phyloP scores from a whole-genome alignment of 2,113 vertebrate genomes.

The Epinephelus fuscoguttatus region DNA sequence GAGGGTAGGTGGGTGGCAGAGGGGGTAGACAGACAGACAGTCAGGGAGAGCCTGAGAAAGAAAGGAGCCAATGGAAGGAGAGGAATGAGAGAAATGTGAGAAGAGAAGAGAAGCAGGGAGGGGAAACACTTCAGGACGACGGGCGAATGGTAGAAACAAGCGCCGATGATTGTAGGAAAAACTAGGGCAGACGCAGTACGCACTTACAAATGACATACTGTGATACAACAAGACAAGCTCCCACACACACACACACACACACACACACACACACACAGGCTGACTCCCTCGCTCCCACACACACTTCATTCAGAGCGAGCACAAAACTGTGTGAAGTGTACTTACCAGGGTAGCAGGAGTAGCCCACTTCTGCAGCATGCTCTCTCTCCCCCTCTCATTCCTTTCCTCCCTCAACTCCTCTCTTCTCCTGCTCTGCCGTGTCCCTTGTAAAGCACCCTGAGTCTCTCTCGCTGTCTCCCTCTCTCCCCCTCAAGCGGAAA shows the following conservation, averaged over 20 bases:
- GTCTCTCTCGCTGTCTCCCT: slow-evolving; percentile 46
- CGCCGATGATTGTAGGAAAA: slow-evolving; percentile 54
- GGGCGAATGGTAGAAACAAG: slow-evolving; percentile 44
- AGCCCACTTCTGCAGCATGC: slow-evolving; percentile 73
- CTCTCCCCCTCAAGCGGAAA: slow-evolving; percentile 59
- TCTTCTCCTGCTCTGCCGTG: slow-evolving; percentile 44
- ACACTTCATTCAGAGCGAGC: slow-evolving; percentile 60
- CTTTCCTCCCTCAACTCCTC: slow-evolving; percentile 47
- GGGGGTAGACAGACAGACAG: slow-evolving; percentile 13
- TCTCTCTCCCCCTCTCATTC: slow-evolving; percentile 60
- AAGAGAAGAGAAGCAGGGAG: slow-evolving; percentile 7
- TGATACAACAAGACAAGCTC: slow-evolving; percentile 52
- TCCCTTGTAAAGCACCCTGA: slow-evolving; percentile 63
- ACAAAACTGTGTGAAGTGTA: slow-evolving; percentile 69
- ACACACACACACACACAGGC: slow-evolving; percentile 8
- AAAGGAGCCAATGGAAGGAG: slow-evolving; percentile 3
- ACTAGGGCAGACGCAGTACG: slow-evolving; percentile 71
- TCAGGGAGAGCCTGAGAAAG: slow-evolving; percentile 15
- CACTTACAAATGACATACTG: slow-evolving; percentile 65
- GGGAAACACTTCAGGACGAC: slow-evolving; percentile 9
- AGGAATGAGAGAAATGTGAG: slow-evolving; percentile 44
- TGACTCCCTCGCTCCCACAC: slow-evolving; percentile 27
- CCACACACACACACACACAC: slow-evolving; percentile 23
- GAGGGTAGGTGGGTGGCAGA: slow-evolving; percentile 20
- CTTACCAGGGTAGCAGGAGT: slow-evolving; percentile 79